A percentile compares a stretch with the other conserved stretches of the same genome.
These are phyloP conservation scores for Cheirogaleus major DNA, from an alignment of 2,797 vertebrate genomes.

Conservation along the genomic window DNA sequence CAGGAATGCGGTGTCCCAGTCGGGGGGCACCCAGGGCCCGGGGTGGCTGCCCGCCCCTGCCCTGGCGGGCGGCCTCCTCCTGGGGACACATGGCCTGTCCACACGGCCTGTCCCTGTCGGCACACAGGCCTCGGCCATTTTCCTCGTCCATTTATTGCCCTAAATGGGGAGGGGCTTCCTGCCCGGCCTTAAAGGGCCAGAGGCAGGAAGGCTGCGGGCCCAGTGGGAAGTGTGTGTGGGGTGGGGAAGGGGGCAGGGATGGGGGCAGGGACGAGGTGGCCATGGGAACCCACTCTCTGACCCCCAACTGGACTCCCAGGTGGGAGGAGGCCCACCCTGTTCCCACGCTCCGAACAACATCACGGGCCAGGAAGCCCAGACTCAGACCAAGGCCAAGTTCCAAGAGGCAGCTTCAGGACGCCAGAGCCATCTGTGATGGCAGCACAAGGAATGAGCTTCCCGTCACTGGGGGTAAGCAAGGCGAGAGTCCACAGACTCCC, in stretches of 20 bases:
- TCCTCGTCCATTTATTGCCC: slow-evolving; percentile 68
- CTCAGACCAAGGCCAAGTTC: background rate
- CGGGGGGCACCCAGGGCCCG: background rate
- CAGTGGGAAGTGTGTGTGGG: slow-evolving; percentile 27
- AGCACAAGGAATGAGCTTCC: slow-evolving; percentile 2
- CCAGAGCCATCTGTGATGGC: background rate
- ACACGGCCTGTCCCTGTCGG: background rate
- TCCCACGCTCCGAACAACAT: slow-evolving; percentile 11
- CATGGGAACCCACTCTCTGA: slow-evolving; percentile 1
- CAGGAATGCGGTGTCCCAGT: slow-evolving; percentile 66
- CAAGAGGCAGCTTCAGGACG: background rate
- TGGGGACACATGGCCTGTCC: background rate
- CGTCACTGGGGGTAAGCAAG: background rate
- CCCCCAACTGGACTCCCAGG: background rate
- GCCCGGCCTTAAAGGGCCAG: slow-evolving; percentile 78
- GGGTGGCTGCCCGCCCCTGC: background rate
- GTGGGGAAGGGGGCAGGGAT: background rate
- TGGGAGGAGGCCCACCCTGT: slow-evolving; percentile 51
- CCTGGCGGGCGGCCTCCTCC: background rate
- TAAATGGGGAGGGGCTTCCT: slow-evolving; percentile 82
- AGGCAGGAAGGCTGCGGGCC: slow-evolving; percentile 67
- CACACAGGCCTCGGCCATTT: slow-evolving; percentile 61
- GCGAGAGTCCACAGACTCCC: background rate
- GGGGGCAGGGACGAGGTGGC: background rate
- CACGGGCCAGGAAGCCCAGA: slow-evolving; percentile 6